These are phyloP conservation scores for Orthonevra nobilis DNA, from an alignment of 2,888 invertebrate genomes.

Conservation along the genomic window DNA sequence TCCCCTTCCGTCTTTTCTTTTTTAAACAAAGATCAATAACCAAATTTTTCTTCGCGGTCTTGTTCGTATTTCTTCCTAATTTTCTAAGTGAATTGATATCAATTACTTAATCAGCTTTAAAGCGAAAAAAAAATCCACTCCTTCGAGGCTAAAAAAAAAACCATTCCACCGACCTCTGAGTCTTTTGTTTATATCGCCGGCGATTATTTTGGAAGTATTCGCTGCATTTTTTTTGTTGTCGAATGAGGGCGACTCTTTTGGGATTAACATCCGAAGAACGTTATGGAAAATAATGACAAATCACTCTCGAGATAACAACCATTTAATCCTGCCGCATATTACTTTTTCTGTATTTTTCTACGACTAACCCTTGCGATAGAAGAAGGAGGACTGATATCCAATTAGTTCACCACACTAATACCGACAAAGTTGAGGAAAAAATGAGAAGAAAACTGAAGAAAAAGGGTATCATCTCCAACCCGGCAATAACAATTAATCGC, in stretches of 20 bases:
- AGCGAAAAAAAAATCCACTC: slow-evolving; percentile 43
- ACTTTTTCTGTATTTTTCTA: slow-evolving; percentile 33
- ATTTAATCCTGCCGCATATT: slow-evolving; percentile 62
- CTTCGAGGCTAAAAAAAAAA: neutral
- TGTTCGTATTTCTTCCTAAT: slow-evolving; percentile 60
- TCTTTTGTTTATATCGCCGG: slow-evolving; percentile 26
- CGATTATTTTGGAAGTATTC: neutral
- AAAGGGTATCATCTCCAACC: slow-evolving; percentile 51
- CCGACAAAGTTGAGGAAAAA: neutral
- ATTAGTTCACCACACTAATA: slow-evolving; percentile 53
- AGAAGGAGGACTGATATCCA: slow-evolving; percentile 30
- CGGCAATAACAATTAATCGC: slow-evolving; percentile 69
- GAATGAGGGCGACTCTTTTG: slow-evolving; percentile 16
- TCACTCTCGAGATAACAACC: slow-evolving; percentile 68
- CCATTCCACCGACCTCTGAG: neutral
- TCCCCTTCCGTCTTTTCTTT: too few species aligned
- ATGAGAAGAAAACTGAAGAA: slow-evolving; percentile 20
- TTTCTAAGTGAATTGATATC: slow-evolving; percentile 71
- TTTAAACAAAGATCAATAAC: slow-evolving; percentile 67
- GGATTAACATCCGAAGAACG: slow-evolving; percentile 60
- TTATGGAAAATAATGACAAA: slow-evolving; percentile 71
- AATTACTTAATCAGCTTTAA: slow-evolving; percentile 69
- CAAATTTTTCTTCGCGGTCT: slow-evolving; percentile 13
- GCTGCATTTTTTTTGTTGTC: neutral
- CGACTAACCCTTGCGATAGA: slow-evolving; percentile 50